Evolutionary conservation across 1,140 invertebrate genomes (phyloP).

Genomic region (Condylostylus longicornis): DNA sequence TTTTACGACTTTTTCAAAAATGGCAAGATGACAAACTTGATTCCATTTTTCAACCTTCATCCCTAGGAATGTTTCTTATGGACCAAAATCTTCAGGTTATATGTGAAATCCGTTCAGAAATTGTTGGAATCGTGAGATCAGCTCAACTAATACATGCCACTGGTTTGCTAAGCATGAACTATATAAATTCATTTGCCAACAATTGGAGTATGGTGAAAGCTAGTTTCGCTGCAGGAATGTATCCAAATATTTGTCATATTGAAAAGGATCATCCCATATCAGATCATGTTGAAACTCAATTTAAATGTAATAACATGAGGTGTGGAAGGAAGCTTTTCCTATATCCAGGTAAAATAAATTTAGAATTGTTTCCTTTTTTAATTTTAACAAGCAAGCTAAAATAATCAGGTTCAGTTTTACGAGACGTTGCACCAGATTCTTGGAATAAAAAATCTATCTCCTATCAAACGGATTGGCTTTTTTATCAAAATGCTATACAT

Average conservation of each 20-base stretch:
- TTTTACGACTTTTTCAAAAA: constrained; percentile 73
- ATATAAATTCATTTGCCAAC: constrained; percentile 70
- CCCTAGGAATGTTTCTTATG: constrained; percentile 15
- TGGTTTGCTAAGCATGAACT: constrained; percentile 57
- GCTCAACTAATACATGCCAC: constrained; percentile 65
- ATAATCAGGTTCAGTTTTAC: constrained; percentile 55
- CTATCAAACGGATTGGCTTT: constrained; percentile 65
- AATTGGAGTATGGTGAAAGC: constrained; percentile 89
- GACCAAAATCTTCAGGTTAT: constrained; percentile 22
- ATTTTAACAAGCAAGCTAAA: too few species aligned
- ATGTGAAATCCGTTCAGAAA: constrained; percentile 42
- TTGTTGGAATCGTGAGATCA: constrained; percentile 72
- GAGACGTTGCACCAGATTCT: constrained; percentile 23
- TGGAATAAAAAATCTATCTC: constrained; percentile 27
- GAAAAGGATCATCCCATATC: not conserved
- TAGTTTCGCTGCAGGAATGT: constrained; percentile 68
- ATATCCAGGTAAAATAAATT: too few species aligned
- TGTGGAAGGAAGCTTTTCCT: constrained; percentile 57
- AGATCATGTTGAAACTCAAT: constrained; percentile 5
- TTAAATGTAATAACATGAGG: constrained; percentile 12
- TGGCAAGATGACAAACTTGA: constrained; percentile 46
- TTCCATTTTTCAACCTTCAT: constrained; percentile 6
- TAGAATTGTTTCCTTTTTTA: too few species aligned
- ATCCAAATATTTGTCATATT: constrained; percentile 63
- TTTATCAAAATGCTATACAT: constrained; percentile 69